These are phyloP conservation scores for Erynnis tages DNA, from an alignment of 2,888 invertebrate genomes.

Conservation along the genomic window DNA sequence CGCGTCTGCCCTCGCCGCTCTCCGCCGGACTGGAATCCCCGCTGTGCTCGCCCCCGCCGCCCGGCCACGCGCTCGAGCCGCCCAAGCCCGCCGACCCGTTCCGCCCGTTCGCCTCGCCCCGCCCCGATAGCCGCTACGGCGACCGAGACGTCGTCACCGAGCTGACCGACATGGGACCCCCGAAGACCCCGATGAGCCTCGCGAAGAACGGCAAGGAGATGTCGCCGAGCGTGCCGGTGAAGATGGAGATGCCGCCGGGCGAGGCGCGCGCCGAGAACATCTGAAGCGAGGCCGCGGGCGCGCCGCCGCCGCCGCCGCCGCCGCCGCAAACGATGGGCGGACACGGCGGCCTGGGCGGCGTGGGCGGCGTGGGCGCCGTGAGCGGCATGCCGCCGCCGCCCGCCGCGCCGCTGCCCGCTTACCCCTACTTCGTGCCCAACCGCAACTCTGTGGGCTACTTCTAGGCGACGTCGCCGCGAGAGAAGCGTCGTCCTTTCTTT, in stretches of 20 bases:
- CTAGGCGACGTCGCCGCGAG: slow-evolving; percentile 41
- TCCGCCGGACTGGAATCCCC: slow-evolving; percentile 83
- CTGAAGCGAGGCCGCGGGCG: slow-evolving; percentile 77
- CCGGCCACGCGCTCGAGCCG: slow-evolving; percentile 85
- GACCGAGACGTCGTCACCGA: slow-evolving; percentile 81
- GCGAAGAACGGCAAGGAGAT: slow-evolving; percentile 67
- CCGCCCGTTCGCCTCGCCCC: slow-evolving; percentile 82
- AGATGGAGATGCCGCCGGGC: slow-evolving; percentile 83
- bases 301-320: slow-evolving; percentile 40
- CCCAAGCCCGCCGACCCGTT: slow-evolving; percentile 73
- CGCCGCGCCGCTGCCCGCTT: slow-evolving; percentile 73
- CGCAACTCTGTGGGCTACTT: slow-evolving; percentile 72
- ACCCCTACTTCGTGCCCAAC: slow-evolving; percentile 71
- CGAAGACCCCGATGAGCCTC: slow-evolving; percentile 56
- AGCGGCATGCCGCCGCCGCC: slow-evolving; percentile 59
- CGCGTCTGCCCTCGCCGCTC: slow-evolving; percentile 77
- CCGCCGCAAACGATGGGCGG: slow-evolving; percentile 33
- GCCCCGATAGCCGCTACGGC: slow-evolving; percentile 83
- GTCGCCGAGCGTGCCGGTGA: slow-evolving; percentile 83
- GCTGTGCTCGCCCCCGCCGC: slow-evolving; percentile 83
- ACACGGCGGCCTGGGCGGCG: too few species aligned
- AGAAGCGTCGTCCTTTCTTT: not conserved
- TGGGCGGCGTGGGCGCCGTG: too few species aligned
- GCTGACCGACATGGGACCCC: slow-evolving; percentile 69
- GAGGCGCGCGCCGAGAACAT: slow-evolving; percentile 83